Evolutionary conservation across 2,888 invertebrate genomes (phyloP).

Genomic region (Luperina testacea): DNA sequence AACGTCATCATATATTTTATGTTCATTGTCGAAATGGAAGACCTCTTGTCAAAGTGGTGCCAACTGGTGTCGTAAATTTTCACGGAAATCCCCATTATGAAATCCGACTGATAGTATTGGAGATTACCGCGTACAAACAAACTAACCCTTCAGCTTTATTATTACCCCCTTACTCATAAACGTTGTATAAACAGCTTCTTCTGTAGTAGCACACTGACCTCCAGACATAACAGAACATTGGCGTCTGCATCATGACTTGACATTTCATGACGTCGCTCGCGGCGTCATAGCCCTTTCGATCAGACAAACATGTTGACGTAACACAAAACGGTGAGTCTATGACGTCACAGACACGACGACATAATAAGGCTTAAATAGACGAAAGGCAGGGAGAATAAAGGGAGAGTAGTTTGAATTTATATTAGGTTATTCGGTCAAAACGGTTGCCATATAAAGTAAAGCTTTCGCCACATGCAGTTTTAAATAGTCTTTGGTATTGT

Average conservation of each 20-base stretch:
- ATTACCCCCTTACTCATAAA: too few relatives aligned
- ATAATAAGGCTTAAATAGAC: not conserved
- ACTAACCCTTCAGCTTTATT: too few relatives aligned
- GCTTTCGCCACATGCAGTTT: not conserved
- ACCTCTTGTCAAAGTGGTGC: too few relatives aligned
- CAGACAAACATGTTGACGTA: constrained; percentile 21
- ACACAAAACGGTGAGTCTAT: not conserved
- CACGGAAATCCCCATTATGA: not conserved
- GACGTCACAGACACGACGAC: constrained; percentile 14
- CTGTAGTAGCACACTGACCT: not conserved
- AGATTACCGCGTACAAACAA: not conserved
- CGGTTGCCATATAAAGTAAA: not conserved
- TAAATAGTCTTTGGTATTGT: not conserved
- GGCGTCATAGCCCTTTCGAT: not conserved
- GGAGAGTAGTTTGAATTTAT: not conserved
- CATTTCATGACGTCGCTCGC: constrained; percentile 18
- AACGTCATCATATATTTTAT: too few relatives aligned
- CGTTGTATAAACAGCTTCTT: not conserved
- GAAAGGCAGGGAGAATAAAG: not conserved
- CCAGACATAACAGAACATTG: constrained; percentile 19
- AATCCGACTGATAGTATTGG: not conserved
- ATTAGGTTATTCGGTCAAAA: not conserved
- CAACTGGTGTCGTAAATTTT: too few relatives aligned
- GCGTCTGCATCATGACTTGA: constrained; percentile 16
- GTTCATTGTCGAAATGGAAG: too few relatives aligned